Percentiles rank a stretch among this genome's conserved stretches.
Conservation (phyloP, 2,113 vertebrate species). For the Leptosomus discolor region DNA sequence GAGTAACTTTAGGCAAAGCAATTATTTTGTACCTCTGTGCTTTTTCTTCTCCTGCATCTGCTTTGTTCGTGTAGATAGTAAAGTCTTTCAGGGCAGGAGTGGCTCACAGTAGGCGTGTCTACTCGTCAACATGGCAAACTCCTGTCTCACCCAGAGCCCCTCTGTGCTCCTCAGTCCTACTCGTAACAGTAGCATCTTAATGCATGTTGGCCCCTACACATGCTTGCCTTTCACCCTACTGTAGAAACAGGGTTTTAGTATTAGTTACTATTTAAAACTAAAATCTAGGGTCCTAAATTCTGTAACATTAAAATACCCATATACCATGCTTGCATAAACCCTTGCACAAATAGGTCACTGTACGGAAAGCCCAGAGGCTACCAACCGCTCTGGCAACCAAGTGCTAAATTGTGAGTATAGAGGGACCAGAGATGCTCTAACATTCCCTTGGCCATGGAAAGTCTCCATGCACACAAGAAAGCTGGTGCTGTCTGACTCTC, state of each 20-base stretch:
- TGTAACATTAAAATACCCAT: neutral
- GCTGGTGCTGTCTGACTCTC: neutral
- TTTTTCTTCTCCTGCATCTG: neutral
- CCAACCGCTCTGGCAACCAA: neutral
- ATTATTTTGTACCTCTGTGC: neutral
- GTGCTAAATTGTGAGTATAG: neutral
- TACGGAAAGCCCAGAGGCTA: neutral
- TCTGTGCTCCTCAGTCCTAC: neutral
- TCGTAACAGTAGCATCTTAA: neutral
- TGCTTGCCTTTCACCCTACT: neutral
- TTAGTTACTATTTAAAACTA: neutral
- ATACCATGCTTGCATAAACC: neutral
- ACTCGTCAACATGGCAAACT: neutral
- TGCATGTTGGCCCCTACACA: fast-evolving
- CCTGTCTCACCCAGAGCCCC: neutral
- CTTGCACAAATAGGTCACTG: neutral
- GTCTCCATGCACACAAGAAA: neutral
- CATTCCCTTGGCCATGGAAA: neutral
- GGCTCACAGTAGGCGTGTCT: neutral
- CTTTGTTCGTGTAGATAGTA: neutral
- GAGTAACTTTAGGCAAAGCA: conserved; percentile 10
- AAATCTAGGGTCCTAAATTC: neutral
- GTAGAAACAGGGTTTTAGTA: neutral
- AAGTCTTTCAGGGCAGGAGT: neutral
- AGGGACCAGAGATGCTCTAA: neutral